Percentiles rank a stretch among this genome's conserved stretches.
Evolutionary conservation across 1,140 invertebrate species (phyloP).

Genomic region (Schlechtendalia chinensis): DNA sequence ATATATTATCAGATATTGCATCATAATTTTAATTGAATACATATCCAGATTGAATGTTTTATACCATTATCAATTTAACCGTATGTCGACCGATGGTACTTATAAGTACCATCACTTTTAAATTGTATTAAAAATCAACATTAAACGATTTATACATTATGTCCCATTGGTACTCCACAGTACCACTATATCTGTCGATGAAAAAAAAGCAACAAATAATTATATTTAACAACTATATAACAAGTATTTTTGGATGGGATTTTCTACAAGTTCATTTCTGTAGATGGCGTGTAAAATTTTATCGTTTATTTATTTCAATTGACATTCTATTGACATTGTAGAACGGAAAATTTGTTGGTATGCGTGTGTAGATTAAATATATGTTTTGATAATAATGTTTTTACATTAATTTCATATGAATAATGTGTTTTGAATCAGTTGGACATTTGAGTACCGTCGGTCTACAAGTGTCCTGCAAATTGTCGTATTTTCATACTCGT

Average conservation of each 20-base stretch:
- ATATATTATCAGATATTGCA: too few relatives aligned
- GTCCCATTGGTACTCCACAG: too few relatives aligned
- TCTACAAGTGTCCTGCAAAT: too few relatives aligned
- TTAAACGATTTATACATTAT: too few relatives aligned
- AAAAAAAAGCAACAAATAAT: not conserved
- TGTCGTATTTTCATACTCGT: too few relatives aligned
- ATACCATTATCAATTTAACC: not conserved
- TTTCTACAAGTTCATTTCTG: not conserved
- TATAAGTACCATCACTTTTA: conserved; percentile 13
- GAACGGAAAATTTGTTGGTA: not conserved
- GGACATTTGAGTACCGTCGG: conserved; percentile 26
- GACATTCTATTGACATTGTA: not conserved
- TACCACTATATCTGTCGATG: too few relatives aligned
- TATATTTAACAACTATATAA: too few relatives aligned
- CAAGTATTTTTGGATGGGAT: not conserved
- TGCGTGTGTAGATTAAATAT: conserved; percentile 6
- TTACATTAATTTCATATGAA: not conserved
- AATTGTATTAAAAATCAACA: not conserved
- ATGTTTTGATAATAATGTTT: not conserved
- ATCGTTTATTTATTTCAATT: not conserved
- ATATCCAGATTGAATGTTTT: too few relatives aligned
- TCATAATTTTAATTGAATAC: too few relatives aligned
- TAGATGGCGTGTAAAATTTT: not conserved
- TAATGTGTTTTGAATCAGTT: conserved; percentile 10
- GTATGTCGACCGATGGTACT: conserved; percentile 13